Percentiles rank a stretch among this genome's conserved stretches.
Conservation (phyloP, 1,140 invertebrate species). For the Aphelinus atriplicis region DNA sequence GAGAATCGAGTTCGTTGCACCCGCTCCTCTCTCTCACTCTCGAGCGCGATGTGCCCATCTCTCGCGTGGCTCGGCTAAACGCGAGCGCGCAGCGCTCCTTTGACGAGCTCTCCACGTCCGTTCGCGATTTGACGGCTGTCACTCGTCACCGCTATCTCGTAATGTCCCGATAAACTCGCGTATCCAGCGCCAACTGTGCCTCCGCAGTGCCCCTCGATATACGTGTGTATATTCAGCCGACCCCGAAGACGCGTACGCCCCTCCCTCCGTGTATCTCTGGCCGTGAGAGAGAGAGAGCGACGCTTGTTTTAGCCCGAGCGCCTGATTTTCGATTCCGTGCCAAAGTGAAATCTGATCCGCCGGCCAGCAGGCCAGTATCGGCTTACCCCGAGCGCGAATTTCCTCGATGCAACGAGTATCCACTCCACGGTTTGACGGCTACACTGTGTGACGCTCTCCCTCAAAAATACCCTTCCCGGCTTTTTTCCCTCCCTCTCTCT, state of each 20-base stretch:
- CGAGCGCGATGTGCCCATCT: too few species aligned
- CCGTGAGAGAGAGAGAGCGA: not conserved
- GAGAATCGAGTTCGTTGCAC: constrained; percentile 34
- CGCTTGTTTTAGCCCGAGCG: too few species aligned
- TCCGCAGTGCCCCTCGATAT: not conserved
- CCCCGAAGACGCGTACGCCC: not conserved
- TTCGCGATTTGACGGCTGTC: constrained; percentile 20
- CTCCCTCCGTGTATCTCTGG: not conserved
- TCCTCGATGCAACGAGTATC: too few species aligned
- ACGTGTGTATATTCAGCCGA: not conserved
- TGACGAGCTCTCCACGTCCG: constrained; percentile 20
- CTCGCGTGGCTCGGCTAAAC: not conserved
- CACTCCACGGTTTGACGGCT: too few species aligned
- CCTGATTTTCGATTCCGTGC: too few species aligned
- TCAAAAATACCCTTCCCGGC: too few species aligned
- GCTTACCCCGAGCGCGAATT: too few species aligned
- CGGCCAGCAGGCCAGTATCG: too few species aligned
- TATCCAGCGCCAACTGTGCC: not conserved
- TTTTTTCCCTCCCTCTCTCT: too few species aligned
- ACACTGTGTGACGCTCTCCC: too few species aligned
- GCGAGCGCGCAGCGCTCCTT: constrained; percentile 1
- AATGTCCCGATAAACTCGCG: constrained; percentile 23
- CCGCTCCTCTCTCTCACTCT: not conserved
- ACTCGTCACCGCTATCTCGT: constrained; percentile 27
- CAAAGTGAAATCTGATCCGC: too few species aligned